A percentile compares a stretch with the other conserved stretches of the same genome.
Conservation (phyloP, 2,113 vertebrate species). For the Saguinus imperator region DNA sequence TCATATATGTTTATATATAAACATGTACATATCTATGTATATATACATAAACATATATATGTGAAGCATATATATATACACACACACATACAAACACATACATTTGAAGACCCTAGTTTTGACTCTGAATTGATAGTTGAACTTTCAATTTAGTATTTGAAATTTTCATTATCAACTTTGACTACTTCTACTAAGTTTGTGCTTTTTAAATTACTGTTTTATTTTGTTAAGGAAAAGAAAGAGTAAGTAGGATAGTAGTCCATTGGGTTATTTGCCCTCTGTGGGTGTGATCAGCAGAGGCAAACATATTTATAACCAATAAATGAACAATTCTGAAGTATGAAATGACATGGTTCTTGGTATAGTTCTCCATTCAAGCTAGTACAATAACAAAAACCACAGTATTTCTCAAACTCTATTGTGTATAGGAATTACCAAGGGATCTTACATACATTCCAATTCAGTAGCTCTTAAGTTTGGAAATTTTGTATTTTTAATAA, state of each 20-base stretch:
- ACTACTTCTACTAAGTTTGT: not conserved
- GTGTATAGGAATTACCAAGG: not conserved
- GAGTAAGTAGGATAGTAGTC: not conserved
- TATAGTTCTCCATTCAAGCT: not conserved
- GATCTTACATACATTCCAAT: not conserved
- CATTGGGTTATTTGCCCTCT: not conserved
- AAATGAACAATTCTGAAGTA: not conserved
- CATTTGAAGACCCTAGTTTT: not conserved
- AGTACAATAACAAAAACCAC: not conserved
- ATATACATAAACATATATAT: too few relatives aligned
- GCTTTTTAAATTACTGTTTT: not conserved
- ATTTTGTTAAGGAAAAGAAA: not conserved
- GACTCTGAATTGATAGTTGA: not conserved
- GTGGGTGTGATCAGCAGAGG: not conserved
- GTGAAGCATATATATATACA: too few relatives aligned
- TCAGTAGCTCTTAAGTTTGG: not conserved
- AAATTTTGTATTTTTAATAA: not conserved
- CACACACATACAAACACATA: too few relatives aligned
- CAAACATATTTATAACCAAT: not conserved
- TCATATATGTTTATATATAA: not conserved
- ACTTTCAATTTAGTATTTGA: not conserved
- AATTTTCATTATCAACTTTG: not conserved
- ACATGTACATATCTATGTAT: too few relatives aligned
- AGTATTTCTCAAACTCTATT: not conserved
- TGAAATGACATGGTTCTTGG: not conserved